Base-by-base conservation (phyloP, 2,888 invertebrate species). In the Fragum whitleyi region DNA sequence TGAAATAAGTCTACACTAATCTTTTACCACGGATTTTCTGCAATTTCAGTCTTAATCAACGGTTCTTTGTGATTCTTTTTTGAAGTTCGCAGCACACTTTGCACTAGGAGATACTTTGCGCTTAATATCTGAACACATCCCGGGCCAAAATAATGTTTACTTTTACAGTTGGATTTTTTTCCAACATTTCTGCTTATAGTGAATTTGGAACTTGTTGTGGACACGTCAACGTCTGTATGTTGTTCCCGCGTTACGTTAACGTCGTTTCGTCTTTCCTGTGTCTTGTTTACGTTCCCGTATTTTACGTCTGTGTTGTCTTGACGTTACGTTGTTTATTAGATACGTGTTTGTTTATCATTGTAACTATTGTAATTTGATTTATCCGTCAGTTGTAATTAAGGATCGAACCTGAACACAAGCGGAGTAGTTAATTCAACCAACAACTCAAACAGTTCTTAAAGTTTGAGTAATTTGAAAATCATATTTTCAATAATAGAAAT, bases 101-200 rank as follows among this genome's bases (percentile, higher is more conserved):
- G 47, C 42, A 57, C 82, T 79, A 32, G 29, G 0, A 14, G 70
- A 21, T 3, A 79, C 76, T 68, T 59, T 76, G 7, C 73, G 47
- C 32, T 72, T 61, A 32, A 79, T 73, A 19, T 76, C 70, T 65
- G 28, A 6, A 53, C 26, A 21, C 73, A 77, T 79, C 29, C 65
- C 62, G 6, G 71, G 51, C 74, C 72, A 81, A 39, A 77, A 65
- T 61, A 74, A 59, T 14, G 26, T 65, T 73, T 70, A 19, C 51
- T 21, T 47, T 72, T 83, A 29, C 77, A 77, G 42, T 79, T 83
- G 5, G 73, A 42, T 75, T 76, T 62, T 28, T 72, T 1, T 79
- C 29, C 19, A 79, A 69, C 76, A 79, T 79, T 32, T 76, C 82
- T 28, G 42, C 21, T 59, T 70, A 21, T 32, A 79, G 29, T 51